Evolutionary conservation across 2,888 invertebrate genomes (phyloP).

Genomic region (Mesorhabditis belari): DNA sequence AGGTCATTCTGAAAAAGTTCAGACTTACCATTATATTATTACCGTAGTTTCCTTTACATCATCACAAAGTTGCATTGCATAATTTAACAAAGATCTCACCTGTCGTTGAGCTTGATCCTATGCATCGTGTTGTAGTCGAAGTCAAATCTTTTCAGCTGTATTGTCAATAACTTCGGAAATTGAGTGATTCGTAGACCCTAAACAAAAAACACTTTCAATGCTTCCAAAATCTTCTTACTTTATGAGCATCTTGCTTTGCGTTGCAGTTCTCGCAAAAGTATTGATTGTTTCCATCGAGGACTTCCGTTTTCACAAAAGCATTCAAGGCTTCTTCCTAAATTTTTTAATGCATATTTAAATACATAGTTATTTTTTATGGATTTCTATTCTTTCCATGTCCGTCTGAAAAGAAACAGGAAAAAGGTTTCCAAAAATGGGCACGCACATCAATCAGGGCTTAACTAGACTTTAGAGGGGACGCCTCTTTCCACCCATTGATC

Average conservation of each 20-base stretch:
- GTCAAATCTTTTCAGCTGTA: slow-evolving; percentile 81
- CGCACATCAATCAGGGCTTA: no score
- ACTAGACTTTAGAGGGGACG: no score
- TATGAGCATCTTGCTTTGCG: slow-evolving; percentile 80
- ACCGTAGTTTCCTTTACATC: background rate
- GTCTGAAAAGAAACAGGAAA: no score
- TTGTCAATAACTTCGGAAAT: slow-evolving; percentile 77
- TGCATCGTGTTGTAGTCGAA: slow-evolving; percentile 78
- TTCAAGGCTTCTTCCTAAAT: slow-evolving; percentile 71
- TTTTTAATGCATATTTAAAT: no score
- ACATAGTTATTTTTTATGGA: no score
- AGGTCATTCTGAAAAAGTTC: slow-evolving; percentile 65
- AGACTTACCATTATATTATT: background rate
- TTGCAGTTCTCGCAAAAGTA: slow-evolving; percentile 79
- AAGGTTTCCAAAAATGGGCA: no score
- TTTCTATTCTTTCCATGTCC: no score
- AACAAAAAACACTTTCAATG: slow-evolving; percentile 4
- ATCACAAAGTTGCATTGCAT: background rate
- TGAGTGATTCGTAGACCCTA: slow-evolving; percentile 74
- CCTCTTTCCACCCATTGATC: no score
- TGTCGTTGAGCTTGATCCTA: slow-evolving; percentile 78
- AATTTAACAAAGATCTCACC: slow-evolving; percentile 58
- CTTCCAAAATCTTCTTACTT: slow-evolving; percentile 54
- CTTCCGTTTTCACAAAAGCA: slow-evolving; percentile 78
- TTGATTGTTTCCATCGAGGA: slow-evolving; percentile 75